A percentile compares a stretch with the other conserved stretches of the same genome.
Evolutionary conservation across 2,888 invertebrate species (phyloP).

Genomic region (Ectemnius cavifrons): DNA sequence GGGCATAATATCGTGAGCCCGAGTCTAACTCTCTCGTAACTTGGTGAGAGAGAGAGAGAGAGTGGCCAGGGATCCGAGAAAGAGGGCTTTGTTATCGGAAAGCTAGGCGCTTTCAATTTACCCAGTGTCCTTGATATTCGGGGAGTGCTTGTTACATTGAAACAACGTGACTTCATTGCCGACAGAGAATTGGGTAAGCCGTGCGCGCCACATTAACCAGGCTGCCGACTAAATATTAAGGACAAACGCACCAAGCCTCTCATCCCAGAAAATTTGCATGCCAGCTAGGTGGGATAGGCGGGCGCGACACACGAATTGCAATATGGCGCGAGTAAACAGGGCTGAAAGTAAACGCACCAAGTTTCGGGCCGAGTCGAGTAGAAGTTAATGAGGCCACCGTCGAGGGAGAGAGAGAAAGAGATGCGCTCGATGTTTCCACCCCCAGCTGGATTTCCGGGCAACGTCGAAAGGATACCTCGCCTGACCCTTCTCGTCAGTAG

Average conservation of each 20-base stretch:
- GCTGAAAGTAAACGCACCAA: conserved; percentile 13
- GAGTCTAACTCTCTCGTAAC: too few species aligned
- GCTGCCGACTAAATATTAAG: conserved; percentile 11
- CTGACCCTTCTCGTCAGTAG: too few species aligned
- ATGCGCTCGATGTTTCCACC: conserved; percentile 10
- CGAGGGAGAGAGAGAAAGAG: background rate
- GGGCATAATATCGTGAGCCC: too few species aligned
- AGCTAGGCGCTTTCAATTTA: too few species aligned
- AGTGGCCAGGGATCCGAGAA: too few species aligned
- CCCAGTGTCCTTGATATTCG: too few species aligned
- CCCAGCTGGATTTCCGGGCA: background rate
- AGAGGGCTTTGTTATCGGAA: too few species aligned
- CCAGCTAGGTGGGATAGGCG: background rate
- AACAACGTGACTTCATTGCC: background rate
- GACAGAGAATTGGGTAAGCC: background rate
- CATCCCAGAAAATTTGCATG: background rate
- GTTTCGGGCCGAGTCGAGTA: conserved; percentile 15
- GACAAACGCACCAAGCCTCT: background rate
- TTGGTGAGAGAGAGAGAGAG: too few species aligned
- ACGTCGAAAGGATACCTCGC: background rate
- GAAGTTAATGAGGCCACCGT: conserved; percentile 1
- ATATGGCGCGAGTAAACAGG: conserved; percentile 15
- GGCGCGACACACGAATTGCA: conserved; percentile 12
- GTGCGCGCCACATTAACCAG: background rate
- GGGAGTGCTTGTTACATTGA: too few species aligned